These are phyloP conservation scores for Tenualosa thibaudeaui DNA, from an alignment of 2,797 vertebrate genomes.

Conservation along the genomic window DNA sequence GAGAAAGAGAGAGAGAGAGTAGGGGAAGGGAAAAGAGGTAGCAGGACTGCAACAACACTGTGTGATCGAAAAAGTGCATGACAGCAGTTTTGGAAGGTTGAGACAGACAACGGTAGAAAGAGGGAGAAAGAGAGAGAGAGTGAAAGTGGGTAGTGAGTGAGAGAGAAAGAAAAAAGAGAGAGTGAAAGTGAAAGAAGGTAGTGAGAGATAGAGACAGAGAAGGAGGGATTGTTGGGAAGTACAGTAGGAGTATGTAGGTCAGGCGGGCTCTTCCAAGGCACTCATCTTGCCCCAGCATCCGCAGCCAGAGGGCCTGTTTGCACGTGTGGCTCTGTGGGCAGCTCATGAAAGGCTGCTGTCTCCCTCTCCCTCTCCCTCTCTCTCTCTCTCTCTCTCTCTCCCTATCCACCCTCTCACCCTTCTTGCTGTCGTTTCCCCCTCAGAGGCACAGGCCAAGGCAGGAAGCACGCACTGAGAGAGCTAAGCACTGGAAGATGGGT, in stretches of 20 bases:
- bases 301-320: conserved; percentile 12
- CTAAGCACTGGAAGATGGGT: neutral
- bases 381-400: conserved; percentile 1
- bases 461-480: neutral
- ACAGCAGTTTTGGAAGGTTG: neutral
- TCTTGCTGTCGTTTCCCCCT: neutral
- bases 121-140: neutral
- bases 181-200: neutral
- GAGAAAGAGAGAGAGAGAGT: neutral
- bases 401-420: neutral
- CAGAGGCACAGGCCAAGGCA: neutral
- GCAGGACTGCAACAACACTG: neutral
- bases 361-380: neutral
- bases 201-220: neutral
- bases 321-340: neutral
- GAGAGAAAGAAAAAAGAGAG: neutral
- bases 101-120: neutral
- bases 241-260: conserved; percentile 18
- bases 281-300: conserved; percentile 7
- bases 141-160: neutral
- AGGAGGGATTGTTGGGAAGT: neutral
- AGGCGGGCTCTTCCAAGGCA: neutral
- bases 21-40: neutral
- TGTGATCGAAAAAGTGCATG: neutral
- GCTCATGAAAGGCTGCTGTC: conserved; percentile 9